Conservation (phyloP, 2,888 invertebrate genomes). For the Plebejus argus region DNA sequence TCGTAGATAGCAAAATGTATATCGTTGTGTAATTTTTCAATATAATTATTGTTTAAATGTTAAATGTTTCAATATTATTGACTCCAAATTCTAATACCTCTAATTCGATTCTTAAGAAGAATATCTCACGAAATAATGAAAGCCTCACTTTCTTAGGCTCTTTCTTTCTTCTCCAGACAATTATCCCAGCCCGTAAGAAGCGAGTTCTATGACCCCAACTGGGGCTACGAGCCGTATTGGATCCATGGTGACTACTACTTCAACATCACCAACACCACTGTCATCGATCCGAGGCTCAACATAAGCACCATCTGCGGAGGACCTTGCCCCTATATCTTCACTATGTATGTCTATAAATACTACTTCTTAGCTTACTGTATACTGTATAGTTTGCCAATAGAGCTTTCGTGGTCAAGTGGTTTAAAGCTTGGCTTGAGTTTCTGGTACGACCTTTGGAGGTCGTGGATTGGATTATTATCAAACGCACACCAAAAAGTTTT, state of each 20-base stretch:
- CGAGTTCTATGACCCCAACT: conserved; percentile 44
- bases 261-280: conserved; percentile 35
- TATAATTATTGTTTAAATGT: no score
- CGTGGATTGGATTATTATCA: no score
- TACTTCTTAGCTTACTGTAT: not conserved
- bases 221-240: conserved; percentile 52
- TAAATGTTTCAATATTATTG: no score
- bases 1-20: no score
- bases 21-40: no score
- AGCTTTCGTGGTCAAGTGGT: not conserved
- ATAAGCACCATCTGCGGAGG: conserved; percentile 33
- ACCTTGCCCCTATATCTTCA: conserved; percentile 35
- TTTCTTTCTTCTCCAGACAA: not conserved
- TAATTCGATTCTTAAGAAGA: no score
- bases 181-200: not conserved
- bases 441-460: no score
- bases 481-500: no score
- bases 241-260: conserved; percentile 47
- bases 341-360: conserved; percentile 32
- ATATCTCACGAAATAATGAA: no score
- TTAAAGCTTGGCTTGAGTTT: not conserved
- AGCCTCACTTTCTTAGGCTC: no score
- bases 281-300: conserved; percentile 23
- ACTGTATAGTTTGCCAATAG: not conserved
- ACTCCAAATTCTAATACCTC: no score